Conservation (phyloP, 2,888 invertebrate species). For the Sepiola atlantica region DNA sequence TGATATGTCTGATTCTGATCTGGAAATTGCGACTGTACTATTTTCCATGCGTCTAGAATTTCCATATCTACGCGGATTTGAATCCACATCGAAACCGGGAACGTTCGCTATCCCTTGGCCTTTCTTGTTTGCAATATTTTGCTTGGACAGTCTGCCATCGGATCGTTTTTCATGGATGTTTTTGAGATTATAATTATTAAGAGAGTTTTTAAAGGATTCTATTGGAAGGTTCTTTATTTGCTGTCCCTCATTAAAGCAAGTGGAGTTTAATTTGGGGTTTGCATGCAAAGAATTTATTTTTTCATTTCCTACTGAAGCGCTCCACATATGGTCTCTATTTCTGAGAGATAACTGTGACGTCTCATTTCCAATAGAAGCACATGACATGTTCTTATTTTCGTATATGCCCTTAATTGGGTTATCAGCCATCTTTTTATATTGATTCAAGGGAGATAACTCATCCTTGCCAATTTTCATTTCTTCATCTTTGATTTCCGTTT, state of each 20-base stretch:
- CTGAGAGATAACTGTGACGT: not conserved
- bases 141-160: not conserved
- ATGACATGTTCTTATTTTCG: not conserved
- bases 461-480: slow-evolving; percentile 2
- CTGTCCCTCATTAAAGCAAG: not conserved
- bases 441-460: slow-evolving; percentile 44
- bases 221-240: not conserved
- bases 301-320: not conserved
- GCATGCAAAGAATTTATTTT: not conserved
- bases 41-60: not conserved
- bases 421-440: not conserved
- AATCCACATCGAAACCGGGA: not conserved
- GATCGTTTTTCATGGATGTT: not conserved
- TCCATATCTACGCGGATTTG: not conserved
- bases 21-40: not conserved
- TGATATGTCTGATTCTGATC: not conserved
- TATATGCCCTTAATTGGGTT: not conserved
- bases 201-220: not conserved
- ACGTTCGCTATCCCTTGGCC: not conserved
- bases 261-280: not conserved
- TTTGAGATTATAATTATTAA: not conserved
- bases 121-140: not conserved
- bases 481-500: not conserved
- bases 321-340: not conserved
- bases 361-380: not conserved